Evolutionary conservation across 2,797 vertebrate genomes (phyloP), one percentile per base, ranked within the genome.

Genomic region (Paedocypris micromegethes): DNA sequence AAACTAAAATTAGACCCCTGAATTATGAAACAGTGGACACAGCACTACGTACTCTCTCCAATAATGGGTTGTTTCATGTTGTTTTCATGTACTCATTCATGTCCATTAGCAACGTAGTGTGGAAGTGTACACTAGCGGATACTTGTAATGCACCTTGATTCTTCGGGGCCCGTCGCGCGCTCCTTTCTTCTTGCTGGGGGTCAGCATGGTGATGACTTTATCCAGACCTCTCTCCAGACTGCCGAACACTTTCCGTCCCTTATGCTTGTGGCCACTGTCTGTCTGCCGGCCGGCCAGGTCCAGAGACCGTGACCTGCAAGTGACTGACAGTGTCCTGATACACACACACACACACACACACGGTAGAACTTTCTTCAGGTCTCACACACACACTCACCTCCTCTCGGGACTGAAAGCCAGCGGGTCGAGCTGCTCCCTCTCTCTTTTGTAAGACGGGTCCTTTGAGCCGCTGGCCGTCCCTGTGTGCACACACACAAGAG

Each of bases 221-320:
- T 98, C 96, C 71, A 98, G 80, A n/a, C 97, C 92, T 78, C 91
- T 90, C 84, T 99, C 95, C 72, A 98, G 80, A 67, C 91, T 97
- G 9, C 93, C 93, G 46, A 98, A 94, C 77, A 98, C 82, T 81
- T 90, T 95, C 41, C 88, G 83, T 62, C 87, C 91, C 83, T 89
- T 93, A 69, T 88, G 93, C 82, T 93, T 98, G 72, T 93, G 94
- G 52, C 86, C 90, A 4, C 90, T 92, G 77, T 90, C 92, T 66
- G 78, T n/a, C 3, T 87, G 86, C 72, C 76, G 77, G 6, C 83
- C 86, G 43, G 92, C 89, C 80, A 92, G 72, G 73, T 97, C 94
- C 78, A 93, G 75, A 2, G 93, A 95, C 5, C 88, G 90, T 69
- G 91, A 94, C 79, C 94, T 98, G 59, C 5, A 9, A 4, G 55